Base-by-base conservation (phyloP, 2,888 invertebrate species). In the Leptogaster cylindrica region DNA sequence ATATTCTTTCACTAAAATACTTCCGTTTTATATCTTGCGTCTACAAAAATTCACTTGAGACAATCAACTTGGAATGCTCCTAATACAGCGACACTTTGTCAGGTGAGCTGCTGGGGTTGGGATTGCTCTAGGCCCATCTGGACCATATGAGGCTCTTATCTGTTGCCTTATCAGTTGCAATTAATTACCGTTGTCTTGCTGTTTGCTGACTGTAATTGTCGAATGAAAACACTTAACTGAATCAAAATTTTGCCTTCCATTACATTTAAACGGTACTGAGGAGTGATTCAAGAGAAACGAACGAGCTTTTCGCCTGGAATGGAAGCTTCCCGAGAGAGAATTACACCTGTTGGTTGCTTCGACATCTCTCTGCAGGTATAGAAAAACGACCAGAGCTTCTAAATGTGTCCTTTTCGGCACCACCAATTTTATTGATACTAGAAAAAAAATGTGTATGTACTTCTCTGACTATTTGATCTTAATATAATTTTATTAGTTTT, bases 201-300 rank as follows among this genome's bases (percentile, higher is more conserved):
- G 28, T 6, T 8, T 39, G 70, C 67, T 72, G 70, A 70, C 68
- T 65, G 50, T 69, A 46, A 52, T 33, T 39, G 51, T 68, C 67
- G 70, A 64, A 41, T 65, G 71, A 74, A 66, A 72, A 73, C 71
- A 74, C 74, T 76, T 73, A 75, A 76, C 76, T 76, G 72, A 73
- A 69, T 73, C 72, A 71, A 66, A 68, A 73, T 73, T 74, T 72
- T 71, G 63, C 33, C 25, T 51, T 63, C 71, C 72, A 74, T 75
- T 72, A 58, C 41, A 36, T 58, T 39, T 39, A 12, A 36, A 39
- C 7, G 41, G n/a, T 58, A 41, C 41, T 39, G 1, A 25, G 12
- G 58, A 4, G 14, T 39, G 39, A 23, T 8, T 58, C 41, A 58
- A 39, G 39, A 39, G 58, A 39, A 20, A 8, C 2, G n/a, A n/a